A percentile compares a stretch with the other conserved stretches of the same genome.
phyloP scores from a whole-genome alignment of 2,797 vertebrate genomes.

The Buceros bicornis region DNA sequence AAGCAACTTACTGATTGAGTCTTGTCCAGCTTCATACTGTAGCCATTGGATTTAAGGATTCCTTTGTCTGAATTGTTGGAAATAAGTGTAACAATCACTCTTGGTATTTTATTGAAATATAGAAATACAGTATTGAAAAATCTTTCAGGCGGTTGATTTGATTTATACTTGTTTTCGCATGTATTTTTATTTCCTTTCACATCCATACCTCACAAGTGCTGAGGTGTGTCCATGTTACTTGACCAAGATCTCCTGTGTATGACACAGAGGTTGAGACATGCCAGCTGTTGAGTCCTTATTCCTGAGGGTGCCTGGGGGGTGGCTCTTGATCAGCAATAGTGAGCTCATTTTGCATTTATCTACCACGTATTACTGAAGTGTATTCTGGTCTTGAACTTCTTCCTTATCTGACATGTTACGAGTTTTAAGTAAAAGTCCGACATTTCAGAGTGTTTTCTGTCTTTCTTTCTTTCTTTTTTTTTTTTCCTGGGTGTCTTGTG shows the following conservation, averaged over 20 bases:
- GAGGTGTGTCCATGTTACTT: neutral
- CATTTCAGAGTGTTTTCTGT: neutral
- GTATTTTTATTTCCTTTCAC: neutral
- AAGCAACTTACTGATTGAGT: neutral
- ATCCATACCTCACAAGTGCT: rapidly evolving
- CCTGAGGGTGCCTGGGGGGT: neutral
- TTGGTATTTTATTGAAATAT: neutral
- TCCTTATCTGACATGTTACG: neutral
- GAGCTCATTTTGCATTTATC: neutral
- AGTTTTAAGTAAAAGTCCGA: neutral
- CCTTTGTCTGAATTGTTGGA: neutral
- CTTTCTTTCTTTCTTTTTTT: neutral
- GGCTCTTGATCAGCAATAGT: neutral
- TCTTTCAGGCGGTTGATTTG: neutral
- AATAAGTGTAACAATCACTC: neutral
- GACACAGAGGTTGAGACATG: neutral
- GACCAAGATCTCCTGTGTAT: neutral
- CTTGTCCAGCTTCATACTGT: neutral
- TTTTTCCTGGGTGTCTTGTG: neutral
- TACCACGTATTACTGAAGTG: neutral
- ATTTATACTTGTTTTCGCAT: neutral
- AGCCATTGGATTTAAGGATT: neutral
- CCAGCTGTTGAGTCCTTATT: neutral
- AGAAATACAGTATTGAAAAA: neutral
- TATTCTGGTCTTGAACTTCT: neutral